A percentile compares a stretch with the other conserved stretches of the same genome.
Evolutionary conservation across 2,797 vertebrate species (phyloP).

Genomic region (Siniperca undulata): DNA sequence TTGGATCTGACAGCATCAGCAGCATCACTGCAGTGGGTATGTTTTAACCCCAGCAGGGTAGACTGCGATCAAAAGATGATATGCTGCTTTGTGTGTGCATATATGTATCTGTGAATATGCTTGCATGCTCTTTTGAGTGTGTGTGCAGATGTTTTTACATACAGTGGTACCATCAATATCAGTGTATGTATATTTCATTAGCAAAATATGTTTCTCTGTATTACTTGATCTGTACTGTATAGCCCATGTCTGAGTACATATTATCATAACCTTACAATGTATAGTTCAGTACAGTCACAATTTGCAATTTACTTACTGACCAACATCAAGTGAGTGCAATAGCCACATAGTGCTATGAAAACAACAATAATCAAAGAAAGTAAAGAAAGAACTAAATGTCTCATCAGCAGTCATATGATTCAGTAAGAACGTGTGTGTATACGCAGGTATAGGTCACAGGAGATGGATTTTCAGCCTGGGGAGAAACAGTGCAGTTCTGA

Average conservation of each 20-base stretch:
- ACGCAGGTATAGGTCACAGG: neutral
- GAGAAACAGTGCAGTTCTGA: constrained; percentile 1
- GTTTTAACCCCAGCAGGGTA: constrained; percentile 48
- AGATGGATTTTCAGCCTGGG: constrained; percentile 8
- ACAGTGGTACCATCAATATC: neutral
- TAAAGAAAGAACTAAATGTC: neutral
- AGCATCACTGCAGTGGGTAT: constrained; percentile 41
- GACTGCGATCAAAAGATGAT: constrained; percentile 50
- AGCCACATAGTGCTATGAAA: neutral
- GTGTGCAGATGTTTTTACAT: constrained; percentile 5
- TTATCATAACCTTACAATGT: neutral
- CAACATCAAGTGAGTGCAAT: neutral
- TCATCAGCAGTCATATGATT: neutral
- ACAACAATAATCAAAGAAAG: neutral
- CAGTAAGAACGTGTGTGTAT: neutral
- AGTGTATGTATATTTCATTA: constrained; percentile 16
- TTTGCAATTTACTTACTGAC: neutral
- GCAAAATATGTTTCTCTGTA: neutral
- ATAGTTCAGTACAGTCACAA: neutral
- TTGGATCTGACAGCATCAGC: constrained; percentile 64
- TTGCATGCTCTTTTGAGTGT: constrained; percentile 10
- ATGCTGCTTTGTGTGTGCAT: constrained; percentile 23
- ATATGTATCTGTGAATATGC: neutral
- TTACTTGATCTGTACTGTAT: constrained; percentile 1
- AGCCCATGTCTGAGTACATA: neutral